phyloP scores from a whole-genome alignment of 1,140 invertebrate genomes.

The Laupala kohalensis region DNA sequence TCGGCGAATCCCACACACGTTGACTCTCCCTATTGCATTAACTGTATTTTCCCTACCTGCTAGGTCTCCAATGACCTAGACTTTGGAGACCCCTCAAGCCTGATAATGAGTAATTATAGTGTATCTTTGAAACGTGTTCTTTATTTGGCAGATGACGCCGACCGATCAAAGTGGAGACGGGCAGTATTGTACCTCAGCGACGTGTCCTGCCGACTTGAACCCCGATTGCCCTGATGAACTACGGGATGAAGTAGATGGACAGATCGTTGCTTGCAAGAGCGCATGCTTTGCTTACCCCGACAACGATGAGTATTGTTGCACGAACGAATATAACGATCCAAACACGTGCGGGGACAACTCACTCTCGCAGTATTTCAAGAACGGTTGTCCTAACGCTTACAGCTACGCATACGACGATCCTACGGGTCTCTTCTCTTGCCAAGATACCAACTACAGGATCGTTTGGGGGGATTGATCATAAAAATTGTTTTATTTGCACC shows the following conservation, averaged over 20 bases:
- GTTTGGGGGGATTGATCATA: neutral
- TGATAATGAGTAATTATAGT: too few species aligned
- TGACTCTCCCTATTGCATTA: too few species aligned
- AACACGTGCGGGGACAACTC: constrained; percentile 24
- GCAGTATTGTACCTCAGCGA: constrained; percentile 28
- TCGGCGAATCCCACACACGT: too few species aligned
- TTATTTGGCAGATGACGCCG: neutral
- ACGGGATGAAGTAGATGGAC: constrained; percentile 17
- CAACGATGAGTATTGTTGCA: constrained; percentile 32
- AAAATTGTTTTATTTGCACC: too few species aligned
- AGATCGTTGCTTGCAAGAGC: constrained; percentile 31
- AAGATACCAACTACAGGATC: constrained; percentile 6
- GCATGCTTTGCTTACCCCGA: constrained; percentile 31
- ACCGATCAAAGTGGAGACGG: constrained; percentile 17
- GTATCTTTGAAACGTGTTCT: too few species aligned
- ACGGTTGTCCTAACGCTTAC: constrained; percentile 22
- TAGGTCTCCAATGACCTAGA: too few species aligned
- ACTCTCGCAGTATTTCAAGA: constrained; percentile 21
- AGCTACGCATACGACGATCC: constrained; percentile 22
- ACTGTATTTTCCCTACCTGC: too few species aligned
- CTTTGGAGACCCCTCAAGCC: too few species aligned
- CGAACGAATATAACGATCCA: constrained; percentile 24
- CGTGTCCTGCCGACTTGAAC: constrained; percentile 26
- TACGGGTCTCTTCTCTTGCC: constrained; percentile 19
- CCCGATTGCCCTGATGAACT: constrained; percentile 27